Base-by-base conservation (phyloP, 2,797 vertebrate genomes). In the Falco berigora region DNA sequence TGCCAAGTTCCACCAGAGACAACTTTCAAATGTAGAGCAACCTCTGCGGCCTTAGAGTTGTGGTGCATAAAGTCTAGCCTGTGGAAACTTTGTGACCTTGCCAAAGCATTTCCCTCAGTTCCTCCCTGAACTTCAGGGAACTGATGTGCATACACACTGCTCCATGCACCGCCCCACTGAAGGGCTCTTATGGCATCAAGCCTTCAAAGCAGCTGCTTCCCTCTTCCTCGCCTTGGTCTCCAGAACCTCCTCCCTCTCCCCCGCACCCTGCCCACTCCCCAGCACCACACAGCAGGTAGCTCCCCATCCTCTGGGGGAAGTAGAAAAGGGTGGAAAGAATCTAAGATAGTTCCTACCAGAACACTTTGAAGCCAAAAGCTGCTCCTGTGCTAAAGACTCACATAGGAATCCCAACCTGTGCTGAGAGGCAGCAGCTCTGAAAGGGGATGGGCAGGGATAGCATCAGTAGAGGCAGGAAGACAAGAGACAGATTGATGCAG, bases 91-190 rank as follows among this genome's bases (percentile, higher is more conserved):
- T 2, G 36, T 4, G 76, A 40, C 25, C 63, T 64, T 90, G 86
- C 90, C 93, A 90, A 76, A 92, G 58, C 1, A 17, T 92, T 93
- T 69, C 69, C 90, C 80, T 72, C 56, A 11, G 89, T 62, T 78
- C 66, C 85, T 95, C 59, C 79, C 69, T 8, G 17, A 95, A 76
- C 66, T 95, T 93, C 88, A 85, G 86, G 82, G 92, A 92, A 62
- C 38, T 69, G 72, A 40, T 88, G 91, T 20, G 63, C 24, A 8
- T 10, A 21, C 52, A 4, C 32, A 0, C 9, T 4, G 85, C 85
- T 58, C 76, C 62, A 28, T 83, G 68, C 71, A 59, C 79, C 4
- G 2, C 76, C 76, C 55, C 0, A 3, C 68, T 74, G 58, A 34
- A 77, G 46, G 73, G 83, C 66, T 69, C 63, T 88, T n/a, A 20